Base-by-base conservation (phyloP, 1,140 invertebrate species). In the Melitaea cinxia region DNA sequence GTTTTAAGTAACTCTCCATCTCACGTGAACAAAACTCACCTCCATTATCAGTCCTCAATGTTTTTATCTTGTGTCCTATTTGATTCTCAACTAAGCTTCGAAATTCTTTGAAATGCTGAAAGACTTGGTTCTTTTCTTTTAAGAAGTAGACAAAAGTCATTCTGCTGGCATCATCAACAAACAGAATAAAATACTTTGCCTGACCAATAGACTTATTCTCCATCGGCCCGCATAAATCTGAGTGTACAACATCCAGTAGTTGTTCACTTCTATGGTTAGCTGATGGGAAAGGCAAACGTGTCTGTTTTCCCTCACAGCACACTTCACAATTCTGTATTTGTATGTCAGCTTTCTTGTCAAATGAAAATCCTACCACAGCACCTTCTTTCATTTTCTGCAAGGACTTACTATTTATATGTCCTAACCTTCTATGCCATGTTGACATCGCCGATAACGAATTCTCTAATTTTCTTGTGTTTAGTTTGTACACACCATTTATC, bases 41-140 rank as follows among this genome's bases (percentile, higher is more conserved):
- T 45, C 83, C 86, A 61, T 88, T 86, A 39, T 82, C 80, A 2
- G 68, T 72, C 66, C 72, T 68, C n/a, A 89, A 12, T 14, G 49
- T 55, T 72, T 83, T 81, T n/a, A 89, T 30, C n/a, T 53, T 30
- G 9, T 39, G 68, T 39, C 61, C 63, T n/a, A 60, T 75, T 70
- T 83, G 77, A 42, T 71, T 83, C 69, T 88, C 82, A 28, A 83
- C 77, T 23, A 79, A 33, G 6, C 10, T 17, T 65, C 77, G 78
- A 60, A 75, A 88, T 24, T 77, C 53, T 17, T 62, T 68, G 30
- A 68, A 62, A 53, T 62, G 30, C 53, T 52, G 30, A 7, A 68
- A 62, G 10, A 30, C 58, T 33, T 67, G 68, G 64, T 80, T 68
- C 78, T 79, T 54, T 21, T 39, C 53, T 66, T 61, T 68, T 14